Evolutionary conservation across 2,888 invertebrate genomes (phyloP).

Genomic region (Pterobdella sp.): DNA sequence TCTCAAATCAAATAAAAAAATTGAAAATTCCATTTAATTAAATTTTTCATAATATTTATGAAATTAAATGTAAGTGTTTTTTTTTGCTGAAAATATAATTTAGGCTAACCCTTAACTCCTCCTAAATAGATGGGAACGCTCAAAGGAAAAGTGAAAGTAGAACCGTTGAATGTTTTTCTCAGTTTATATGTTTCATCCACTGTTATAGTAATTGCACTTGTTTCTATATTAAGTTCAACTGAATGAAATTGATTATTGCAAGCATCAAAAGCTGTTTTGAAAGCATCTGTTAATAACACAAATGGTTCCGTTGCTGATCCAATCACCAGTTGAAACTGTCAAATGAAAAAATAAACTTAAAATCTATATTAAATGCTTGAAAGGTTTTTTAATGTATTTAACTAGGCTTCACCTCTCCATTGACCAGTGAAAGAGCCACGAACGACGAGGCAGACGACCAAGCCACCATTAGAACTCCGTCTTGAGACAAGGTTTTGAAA

Average conservation of each 20-base stretch:
- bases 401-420: constrained; percentile 31
- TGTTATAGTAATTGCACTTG: constrained; percentile 12
- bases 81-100: background rate
- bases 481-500: constrained; percentile 23
- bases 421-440: constrained; percentile 25
- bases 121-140: constrained; percentile 30
- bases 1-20: too few relatives aligned
- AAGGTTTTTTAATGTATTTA: background rate
- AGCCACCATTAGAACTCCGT: constrained; percentile 28
- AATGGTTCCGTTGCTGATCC: constrained; percentile 21
- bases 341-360: background rate
- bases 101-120: constrained; percentile 26
- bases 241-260: constrained; percentile 32
- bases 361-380: background rate
- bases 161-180: constrained; percentile 19
- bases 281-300: constrained; percentile 19
- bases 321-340: constrained; percentile 28
- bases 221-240: constrained; percentile 20
- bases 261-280: constrained; percentile 27
- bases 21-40: too few relatives aligned
- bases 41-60: too few relatives aligned
- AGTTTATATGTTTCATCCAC: constrained; percentile 17
- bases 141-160: constrained; percentile 23
- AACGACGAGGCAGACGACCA: constrained; percentile 26
- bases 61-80: background rate